Evolutionary conservation across 2,113 vertebrate species (phyloP).

Genomic region (Periophthalmus modestus): DNA sequence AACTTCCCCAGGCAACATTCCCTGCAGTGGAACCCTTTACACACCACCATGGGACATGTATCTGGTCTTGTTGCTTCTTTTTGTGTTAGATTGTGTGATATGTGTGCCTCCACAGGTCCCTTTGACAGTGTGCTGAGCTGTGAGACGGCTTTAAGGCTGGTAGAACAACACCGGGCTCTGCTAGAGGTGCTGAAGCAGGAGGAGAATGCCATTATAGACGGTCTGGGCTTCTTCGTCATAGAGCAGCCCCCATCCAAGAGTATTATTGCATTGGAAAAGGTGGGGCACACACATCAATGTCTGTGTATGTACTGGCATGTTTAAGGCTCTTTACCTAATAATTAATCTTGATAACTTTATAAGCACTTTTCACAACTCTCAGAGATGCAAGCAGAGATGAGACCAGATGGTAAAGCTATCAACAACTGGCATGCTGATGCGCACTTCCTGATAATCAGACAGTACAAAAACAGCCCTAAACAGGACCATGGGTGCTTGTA

Average conservation of each 20-base stretch:
- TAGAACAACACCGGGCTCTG: conserved; percentile 23
- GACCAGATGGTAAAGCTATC: no score
- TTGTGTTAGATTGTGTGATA: conserved; percentile 1
- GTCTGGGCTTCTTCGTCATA: conserved; percentile 55
- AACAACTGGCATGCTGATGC: no score
- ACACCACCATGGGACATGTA: neutral
- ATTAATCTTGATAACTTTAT: no score
- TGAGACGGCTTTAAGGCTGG: conserved; percentile 29
- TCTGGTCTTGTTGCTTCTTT: neutral
- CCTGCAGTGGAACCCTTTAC: no score
- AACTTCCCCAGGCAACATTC: neutral
- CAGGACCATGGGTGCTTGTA: no score
- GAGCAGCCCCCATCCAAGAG: conserved; percentile 38
- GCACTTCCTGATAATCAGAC: no score
- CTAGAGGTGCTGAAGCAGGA: conserved; percentile 57
- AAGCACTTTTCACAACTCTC: no score
- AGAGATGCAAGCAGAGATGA: no score
- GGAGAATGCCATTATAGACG: conserved; percentile 32
- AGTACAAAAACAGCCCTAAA: no score
- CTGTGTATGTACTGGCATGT: neutral
- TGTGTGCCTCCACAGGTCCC: conserved; percentile 52
- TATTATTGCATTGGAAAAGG: conserved; percentile 50
- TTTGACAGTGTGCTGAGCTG: conserved; percentile 39
- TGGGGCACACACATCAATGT: conserved; percentile 4
- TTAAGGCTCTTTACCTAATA: no score